Evolutionary conservation across 1,140 invertebrate species (phyloP), one percentile per base, ranked within the genome.

Genomic region (Drosophila mojavensis): DNA sequence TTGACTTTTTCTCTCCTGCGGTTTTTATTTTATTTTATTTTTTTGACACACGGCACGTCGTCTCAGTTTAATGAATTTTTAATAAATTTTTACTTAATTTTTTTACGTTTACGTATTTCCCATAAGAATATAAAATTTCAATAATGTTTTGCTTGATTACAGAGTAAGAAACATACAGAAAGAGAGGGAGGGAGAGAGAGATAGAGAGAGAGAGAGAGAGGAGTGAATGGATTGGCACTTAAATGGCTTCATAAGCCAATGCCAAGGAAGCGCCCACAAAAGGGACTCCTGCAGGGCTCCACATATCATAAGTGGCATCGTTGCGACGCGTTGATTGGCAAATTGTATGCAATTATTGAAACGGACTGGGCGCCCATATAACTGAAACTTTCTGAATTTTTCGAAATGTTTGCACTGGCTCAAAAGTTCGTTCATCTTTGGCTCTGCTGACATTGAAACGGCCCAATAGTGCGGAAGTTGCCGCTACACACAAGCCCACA

Each of bases 201-300:
- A n/a, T n/a, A 30, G 6, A 59, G 0, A 6, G 33, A 13, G 36
- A 3, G 36, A 39, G 11, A 11, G 36, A 4, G 36, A 39, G 28
- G 10, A 59, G 69, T 11, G 17, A 48, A 36, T 65, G 47, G 28
- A 45, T 45, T 58, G 62, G 54, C 80, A 77, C 73, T 78, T 88
- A 69, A 88, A 88, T 88, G 84, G 85, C 84, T 88, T 88, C 80
- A 88, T 88, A 88, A 84, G 78, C 79, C 84, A 89, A 83, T 81
- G 83, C 63, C 83, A 79, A 67, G 48, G 60, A 47, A 30, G 20
- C 54, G 68, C 39, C 50, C 17, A 60, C 26, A 63, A 63, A 54
- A 39, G 67, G 51, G 30, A 24, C 20, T 24, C 20, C 20, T 24
- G 47, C 28, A 53, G 67, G 69, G 48, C 36, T 39, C 36, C 36